These are phyloP conservation scores for Vulpes ferrilata DNA, from an alignment of 2,113 vertebrate genomes.

Conservation along the genomic window DNA sequence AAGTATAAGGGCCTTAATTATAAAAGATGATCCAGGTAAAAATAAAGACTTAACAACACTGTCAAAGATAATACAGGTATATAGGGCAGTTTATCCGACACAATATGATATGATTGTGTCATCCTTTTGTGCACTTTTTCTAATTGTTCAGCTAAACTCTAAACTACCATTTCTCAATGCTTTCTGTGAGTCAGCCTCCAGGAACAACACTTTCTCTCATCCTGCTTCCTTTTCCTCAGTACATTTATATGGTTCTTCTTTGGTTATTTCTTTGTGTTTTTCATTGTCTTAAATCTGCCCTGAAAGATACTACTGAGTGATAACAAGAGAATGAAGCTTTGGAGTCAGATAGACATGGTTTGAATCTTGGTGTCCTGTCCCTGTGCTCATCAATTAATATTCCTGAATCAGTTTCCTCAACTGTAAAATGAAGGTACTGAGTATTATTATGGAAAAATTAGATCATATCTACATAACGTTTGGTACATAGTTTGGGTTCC, in stretches of 20 bases:
- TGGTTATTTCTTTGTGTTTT: neutral
- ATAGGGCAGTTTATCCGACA: neutral
- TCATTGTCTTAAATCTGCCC: neutral
- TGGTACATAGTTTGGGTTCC: neutral
- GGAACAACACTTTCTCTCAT: neutral
- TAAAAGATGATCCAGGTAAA: neutral
- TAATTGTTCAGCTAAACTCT: neutral
- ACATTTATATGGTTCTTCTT: neutral
- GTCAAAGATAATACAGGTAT: neutral
- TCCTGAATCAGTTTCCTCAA: neutral
- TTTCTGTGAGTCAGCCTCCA: neutral
- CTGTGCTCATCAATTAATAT: neutral
- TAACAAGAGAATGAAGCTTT: slow-evolving; percentile 27
- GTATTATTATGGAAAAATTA: neutral
- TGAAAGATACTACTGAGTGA: neutral
- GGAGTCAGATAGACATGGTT: neutral
- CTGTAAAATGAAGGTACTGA: neutral
- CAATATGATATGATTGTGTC: neutral
- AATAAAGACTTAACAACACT: neutral
- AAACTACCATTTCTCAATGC: neutral
- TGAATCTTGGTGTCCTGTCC: neutral
- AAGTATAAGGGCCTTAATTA: neutral
- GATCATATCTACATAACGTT: neutral
- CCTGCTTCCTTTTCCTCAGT: neutral
- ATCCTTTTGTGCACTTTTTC: neutral